Evolutionary conservation across 2,888 invertebrate species (phyloP).

Genomic region (Drosophila mimetica): DNA sequence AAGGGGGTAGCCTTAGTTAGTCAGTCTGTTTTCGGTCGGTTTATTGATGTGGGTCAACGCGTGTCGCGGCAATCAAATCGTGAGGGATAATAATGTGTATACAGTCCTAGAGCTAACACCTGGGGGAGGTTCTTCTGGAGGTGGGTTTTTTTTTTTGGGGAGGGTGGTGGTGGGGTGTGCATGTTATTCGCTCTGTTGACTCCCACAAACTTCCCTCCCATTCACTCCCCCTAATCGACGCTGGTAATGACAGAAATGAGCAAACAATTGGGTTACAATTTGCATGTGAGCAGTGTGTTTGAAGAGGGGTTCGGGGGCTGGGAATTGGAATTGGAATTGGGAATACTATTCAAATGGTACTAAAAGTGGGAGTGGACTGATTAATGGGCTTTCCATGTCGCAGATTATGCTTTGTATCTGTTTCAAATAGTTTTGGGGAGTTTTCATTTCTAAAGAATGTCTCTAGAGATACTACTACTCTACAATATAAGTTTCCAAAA

Average conservation of each 20-base stretch:
- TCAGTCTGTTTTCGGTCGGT: conserved; percentile 26
- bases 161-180: conserved; percentile 21
- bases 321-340: not conserved
- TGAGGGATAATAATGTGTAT: conserved; percentile 48
- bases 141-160: not conserved
- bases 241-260: conserved; percentile 45
- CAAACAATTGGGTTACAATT: conserved; percentile 50
- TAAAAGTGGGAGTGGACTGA: conserved; percentile 2
- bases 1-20: conserved; percentile 5
- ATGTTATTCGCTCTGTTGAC: conserved; percentile 36
- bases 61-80: conserved; percentile 49
- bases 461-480: not conserved
- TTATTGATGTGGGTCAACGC: conserved; percentile 46
- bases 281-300: conserved; percentile 26
- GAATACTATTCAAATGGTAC: not conserved
- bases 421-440: not conserved
- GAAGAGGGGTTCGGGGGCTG: not conserved
- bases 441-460: no score
- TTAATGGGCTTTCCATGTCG: conserved; percentile 3
- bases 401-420: conserved; percentile 7
- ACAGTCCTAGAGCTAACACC: conserved; percentile 32
- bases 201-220: conserved; percentile 4
- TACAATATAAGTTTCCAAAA: not conserved
- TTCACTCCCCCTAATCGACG: conserved; percentile 27
- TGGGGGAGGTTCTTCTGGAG: conserved; percentile 9